Evolutionary conservation across 2,797 vertebrate species (phyloP), one percentile per base, ranked within the genome.

Genomic region (Muscicapa comitata): DNA sequence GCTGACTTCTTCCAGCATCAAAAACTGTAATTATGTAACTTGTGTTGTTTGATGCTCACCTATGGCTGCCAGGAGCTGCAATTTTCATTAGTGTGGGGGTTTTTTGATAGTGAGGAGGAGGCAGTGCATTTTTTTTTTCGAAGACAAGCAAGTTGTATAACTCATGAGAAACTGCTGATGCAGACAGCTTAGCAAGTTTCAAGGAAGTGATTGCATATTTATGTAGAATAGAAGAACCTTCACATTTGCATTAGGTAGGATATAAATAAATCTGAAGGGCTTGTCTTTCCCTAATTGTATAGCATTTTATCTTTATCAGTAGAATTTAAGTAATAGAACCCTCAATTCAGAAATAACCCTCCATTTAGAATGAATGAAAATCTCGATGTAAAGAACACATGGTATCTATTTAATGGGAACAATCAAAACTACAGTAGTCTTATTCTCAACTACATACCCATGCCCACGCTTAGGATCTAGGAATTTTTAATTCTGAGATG

Each of bases 101-200:
- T 66, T 80, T 86, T 68, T n/a, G 48, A 33, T 54, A 29, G 76
- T 15, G 17, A 86, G 88, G 31, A 53, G 33, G 38, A 88, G 35
- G 21, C 8, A 83, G 67, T 51, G 53, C 16, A 7, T 8, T 57
- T 80, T 80, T 76, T 80, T 91, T 90, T 74, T 10, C 2, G 2
- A 26, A 72, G 31, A 61, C 14, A 11, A 86, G 29, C 38, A 68
- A 93, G 66, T 84, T 86, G 73, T 78, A 66, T 62, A 88, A 92
- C 83, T 92, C 71, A 54, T n/a, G 47, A 88, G 62, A 93, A 95
- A 93, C 25, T 93, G 96, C 96, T 96, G 95, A 96, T 88, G 77
- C 80, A 94, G 83, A 53, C 71, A 85, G 43, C 58, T 84, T 78
- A 80, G 53, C 78, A 90, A 90, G 81, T 91, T 94, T 86, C 61